These are phyloP conservation scores for Pao palembangensis DNA, from an alignment of 2,113 vertebrate genomes.

Conservation along the genomic window DNA sequence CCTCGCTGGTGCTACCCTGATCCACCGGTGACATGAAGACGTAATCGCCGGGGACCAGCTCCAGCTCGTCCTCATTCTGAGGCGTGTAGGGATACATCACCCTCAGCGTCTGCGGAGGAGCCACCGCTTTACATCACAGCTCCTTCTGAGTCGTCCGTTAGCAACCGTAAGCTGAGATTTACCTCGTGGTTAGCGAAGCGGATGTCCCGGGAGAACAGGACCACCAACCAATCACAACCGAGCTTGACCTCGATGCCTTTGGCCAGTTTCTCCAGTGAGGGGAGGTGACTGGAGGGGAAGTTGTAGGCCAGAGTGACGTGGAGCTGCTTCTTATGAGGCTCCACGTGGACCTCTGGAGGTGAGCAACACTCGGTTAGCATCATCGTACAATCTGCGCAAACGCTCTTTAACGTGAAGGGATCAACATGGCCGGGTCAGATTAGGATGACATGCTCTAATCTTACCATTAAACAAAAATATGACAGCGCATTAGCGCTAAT, in stretches of 20 bases:
- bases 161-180: slow-evolving; percentile 1
- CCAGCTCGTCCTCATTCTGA: slow-evolving; percentile 95
- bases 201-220: slow-evolving; percentile 94
- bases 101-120: slow-evolving; percentile 83
- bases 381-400: too few relatives aligned
- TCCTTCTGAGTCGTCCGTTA: background rate
- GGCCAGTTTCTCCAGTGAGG: slow-evolving; percentile 88
- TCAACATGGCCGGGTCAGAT: background rate
- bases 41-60: slow-evolving; percentile 90
- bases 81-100: slow-evolving; percentile 95
- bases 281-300: slow-evolving; percentile 88
- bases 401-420: too few relatives aligned
- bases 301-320: slow-evolving; percentile 96
- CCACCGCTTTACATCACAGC: background rate
- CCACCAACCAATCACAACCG: slow-evolving; percentile 92
- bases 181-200: slow-evolving; percentile 97
- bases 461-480: slow-evolving; percentile 4
- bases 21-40: slow-evolving; percentile 94
- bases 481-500: slow-evolving; percentile 6
- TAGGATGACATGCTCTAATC: slow-evolving; percentile 9
- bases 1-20: slow-evolving; percentile 90
- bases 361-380: background rate
- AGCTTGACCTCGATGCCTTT: slow-evolving; percentile 84
- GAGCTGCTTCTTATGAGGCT: slow-evolving; percentile 97
- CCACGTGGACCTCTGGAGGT: slow-evolving; percentile 85